These are phyloP conservation scores for Scolopax bukidnonensis DNA, from an alignment of 2,797 vertebrate species.

Conservation along the genomic window DNA sequence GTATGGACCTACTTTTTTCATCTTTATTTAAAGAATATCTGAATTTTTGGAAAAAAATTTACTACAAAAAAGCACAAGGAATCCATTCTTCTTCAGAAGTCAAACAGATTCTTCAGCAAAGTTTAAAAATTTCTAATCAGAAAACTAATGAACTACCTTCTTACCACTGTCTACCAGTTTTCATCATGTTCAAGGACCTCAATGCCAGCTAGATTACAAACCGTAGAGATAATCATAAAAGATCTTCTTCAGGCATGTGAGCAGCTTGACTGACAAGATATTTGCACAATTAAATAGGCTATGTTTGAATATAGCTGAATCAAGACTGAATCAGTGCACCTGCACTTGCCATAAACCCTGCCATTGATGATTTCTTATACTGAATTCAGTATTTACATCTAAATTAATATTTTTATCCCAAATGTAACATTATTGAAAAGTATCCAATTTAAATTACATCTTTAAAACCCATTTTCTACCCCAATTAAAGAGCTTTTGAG, in stretches of 20 bases:
- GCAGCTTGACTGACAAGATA: background rate
- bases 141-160: background rate
- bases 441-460: background rate
- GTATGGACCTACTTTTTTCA: background rate
- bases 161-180: background rate
- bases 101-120: background rate
- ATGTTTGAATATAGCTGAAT: background rate
- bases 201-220: background rate
- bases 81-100: background rate
- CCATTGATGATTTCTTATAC: background rate
- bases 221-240: background rate
- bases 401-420: background rate
- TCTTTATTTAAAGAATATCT: background rate
- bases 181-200: background rate
- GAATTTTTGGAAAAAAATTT: background rate
- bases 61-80: background rate
- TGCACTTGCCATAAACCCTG: background rate
- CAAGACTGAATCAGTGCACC: background rate
- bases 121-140: background rate
- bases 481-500: background rate
- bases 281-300: background rate
- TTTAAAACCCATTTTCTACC: rapidly evolving
- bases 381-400: background rate
- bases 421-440: background rate
- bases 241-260: background rate